Evolutionary conservation across 2,888 invertebrate species (phyloP), one percentile per base, ranked within the genome.

Genomic region (Plemyria rubiginata): DNA sequence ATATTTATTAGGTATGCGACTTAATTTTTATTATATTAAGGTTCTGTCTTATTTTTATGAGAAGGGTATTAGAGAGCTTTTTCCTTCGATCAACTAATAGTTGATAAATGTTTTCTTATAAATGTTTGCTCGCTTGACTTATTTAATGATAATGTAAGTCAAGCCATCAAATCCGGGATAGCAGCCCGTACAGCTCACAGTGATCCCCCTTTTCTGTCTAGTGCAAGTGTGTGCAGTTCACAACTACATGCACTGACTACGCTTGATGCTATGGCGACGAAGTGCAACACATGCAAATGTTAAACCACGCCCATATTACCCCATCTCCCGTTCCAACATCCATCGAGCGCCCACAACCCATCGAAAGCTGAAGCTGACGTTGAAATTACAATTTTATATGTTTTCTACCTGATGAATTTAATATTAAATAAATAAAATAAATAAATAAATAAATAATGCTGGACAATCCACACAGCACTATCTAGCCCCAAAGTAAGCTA

Each of bases 251-350:
- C 38, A 29, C 45, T 38, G 13, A 45, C 7, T 48, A 36, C 32
- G 55, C 38, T 38, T 22, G 48, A 28, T 40, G 40, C 6, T 41
- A 11, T 4, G 1, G 32, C 32, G 8, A 8, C 8, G 32, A 32
- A 32, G 51, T 12, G n/a, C 22, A 52, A 52, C 28, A 49, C 49
- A 54, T 11, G 54, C 46, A 16, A 46, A 32, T 5, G n/a, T 16
- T 5, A 28, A 38, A n/a, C 38, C 55, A 28, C 55, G 38, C 55
- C 55, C 28, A 48, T 16, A n/a, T n/a, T n/a, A 16, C 32, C 54
- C 46, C 36, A 11, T 4, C 36, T 45, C 36, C 45, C 4, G 6
- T 28, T 41, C 28, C 22, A 41, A 22, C 8, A 32, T n/a, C 49
- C 8, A 32, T n/a, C 49, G 3, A 32, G 29, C 32, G 13, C 50